Percentiles rank a stretch among this genome's conserved stretches.
These are phyloP conservation scores for Atractosteus spatula DNA, from an alignment of 2,113 vertebrate genomes.

Conservation along the genomic window DNA sequence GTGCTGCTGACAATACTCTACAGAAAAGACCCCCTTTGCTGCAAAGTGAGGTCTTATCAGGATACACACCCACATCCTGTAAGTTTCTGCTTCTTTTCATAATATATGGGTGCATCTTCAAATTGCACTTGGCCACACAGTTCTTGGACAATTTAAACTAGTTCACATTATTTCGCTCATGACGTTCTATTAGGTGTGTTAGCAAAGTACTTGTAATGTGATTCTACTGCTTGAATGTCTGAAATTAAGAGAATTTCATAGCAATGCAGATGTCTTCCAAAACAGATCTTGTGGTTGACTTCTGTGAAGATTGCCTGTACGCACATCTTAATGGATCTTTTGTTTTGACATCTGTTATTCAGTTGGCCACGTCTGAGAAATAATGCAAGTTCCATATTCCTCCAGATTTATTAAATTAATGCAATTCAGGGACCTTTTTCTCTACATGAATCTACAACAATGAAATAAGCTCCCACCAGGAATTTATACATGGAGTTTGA, in stretches of 20 bases:
- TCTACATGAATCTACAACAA: too few species aligned
- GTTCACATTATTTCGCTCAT: neutral
- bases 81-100: constrained; percentile 25
- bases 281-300: too few species aligned
- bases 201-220: neutral
- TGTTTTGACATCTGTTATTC: too few species aligned
- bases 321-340: too few species aligned
- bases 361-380: too few species aligned
- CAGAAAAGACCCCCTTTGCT: constrained; percentile 68
- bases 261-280: neutral
- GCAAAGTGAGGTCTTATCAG: constrained; percentile 69
- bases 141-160: constrained; percentile 9
- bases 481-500: too few species aligned
- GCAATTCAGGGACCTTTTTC: too few species aligned
- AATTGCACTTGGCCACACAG: constrained; percentile 23
- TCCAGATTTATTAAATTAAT: too few species aligned
- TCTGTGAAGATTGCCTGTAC: too few species aligned
- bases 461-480: too few species aligned
- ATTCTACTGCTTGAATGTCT: constrained; percentile 15
- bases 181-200: neutral
- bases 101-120: neutral
- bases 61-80: constrained; percentile 65
- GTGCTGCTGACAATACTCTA: constrained; percentile 71
- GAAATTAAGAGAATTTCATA: neutral
- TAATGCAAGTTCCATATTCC: too few species aligned